Evolutionary conservation across 1,140 invertebrate genomes (phyloP), one percentile per base, ranked within the genome.

Genomic region (Nylanderia fulva): DNA sequence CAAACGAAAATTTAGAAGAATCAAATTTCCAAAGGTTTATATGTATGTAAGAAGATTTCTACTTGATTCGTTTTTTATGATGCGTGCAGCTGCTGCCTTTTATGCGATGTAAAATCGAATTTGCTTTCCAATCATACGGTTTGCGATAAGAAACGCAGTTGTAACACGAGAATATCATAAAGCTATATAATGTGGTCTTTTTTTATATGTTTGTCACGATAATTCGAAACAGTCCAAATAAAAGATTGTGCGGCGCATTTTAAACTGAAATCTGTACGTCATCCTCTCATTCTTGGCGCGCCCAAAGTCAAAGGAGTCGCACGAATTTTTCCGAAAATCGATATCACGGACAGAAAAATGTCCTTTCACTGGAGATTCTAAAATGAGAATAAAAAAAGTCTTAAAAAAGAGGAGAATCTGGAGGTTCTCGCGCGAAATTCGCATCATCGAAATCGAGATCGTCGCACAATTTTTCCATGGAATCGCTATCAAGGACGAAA

Each of bases 101-200:
- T 13, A 13, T 18, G 48, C 18, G 52, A 18, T n/a, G n/a, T 21
- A 42, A 76, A 52, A 52, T 79, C 75, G 63, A 79, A 68, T 79
- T 68, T 79, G 76, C 63, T 79, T 69, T 79, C 45, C 76, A n/a
- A 48, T 68, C 63, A 39, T 21, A 54, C 45, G 75, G 36, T 39
- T 66, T 33, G 29, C 63, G 39, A 48, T 4, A 5, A 69, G 39
- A 69, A 79, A 66, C 29, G 52, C 45, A 45, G 33, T 36, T 39
- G 33, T 29, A 54, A 68, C 63, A 11, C 39, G 29, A 24, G 24
- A 36, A 42, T 42, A 63, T 63, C 18, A 74, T 27, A 66, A 29
- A 42, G 42, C 36, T 9, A 27, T 9, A 27, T 61, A 42, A 68
- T 21, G 18, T 33, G 42, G 15, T 33, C n/a, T n/a, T 79, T 13